Base-by-base conservation (phyloP, 2,113 vertebrate genomes). In the Anolis carolinensis region DNA sequence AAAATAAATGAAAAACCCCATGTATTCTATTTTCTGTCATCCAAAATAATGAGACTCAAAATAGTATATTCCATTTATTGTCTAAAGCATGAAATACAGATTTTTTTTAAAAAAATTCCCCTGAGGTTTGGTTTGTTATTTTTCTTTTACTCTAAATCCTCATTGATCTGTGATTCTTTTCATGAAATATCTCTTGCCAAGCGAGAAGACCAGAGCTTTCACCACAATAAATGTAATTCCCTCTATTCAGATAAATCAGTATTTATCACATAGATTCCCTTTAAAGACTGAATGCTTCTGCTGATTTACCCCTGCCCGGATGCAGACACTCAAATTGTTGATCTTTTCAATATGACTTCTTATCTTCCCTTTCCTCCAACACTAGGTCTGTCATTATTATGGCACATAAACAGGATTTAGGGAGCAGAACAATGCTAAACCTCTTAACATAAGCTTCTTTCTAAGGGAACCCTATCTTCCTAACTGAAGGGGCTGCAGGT, bases 251-350 rank as follows among this genome's bases (percentile, higher is more conserved):
- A 2, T 82, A 88, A 89, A 92, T 50, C 21, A 25, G 34, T 2
- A 7, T 88, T 92, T 89, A 92, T 39, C 73, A 88, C 65, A 90
- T 82, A n/a, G 81, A 86, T 72, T 85, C 36, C 83, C 32, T 91
- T 68, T 55, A n/a, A 83, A 86, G 21, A 85, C 50, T 87, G n/a
- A 91, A 86, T 48, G 21, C 74, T 75, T 32, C 88, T 5, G 65
- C 2, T 72, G 27, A 52, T 3, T 0, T 75, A 73, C n/a, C 52
- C 32, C 16, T 50, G 85, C 63, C 86, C 21, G 89, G 82, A 81
- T 44, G 84, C 1, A n/a, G n/a, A n/a, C n/a, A 44, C 39, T 44
- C 39, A 44, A 44, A 2, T 2, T 44, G 39, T 44, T 44, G 39
- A 44, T 44, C 39, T 44, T 44, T 44, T 90, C 89, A 83, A 74